Percentiles rank a stretch among this genome's conserved stretches.
Conservation (phyloP, 92 coral and sea anemone species). For the Palythoa heliodiscus region DNA sequence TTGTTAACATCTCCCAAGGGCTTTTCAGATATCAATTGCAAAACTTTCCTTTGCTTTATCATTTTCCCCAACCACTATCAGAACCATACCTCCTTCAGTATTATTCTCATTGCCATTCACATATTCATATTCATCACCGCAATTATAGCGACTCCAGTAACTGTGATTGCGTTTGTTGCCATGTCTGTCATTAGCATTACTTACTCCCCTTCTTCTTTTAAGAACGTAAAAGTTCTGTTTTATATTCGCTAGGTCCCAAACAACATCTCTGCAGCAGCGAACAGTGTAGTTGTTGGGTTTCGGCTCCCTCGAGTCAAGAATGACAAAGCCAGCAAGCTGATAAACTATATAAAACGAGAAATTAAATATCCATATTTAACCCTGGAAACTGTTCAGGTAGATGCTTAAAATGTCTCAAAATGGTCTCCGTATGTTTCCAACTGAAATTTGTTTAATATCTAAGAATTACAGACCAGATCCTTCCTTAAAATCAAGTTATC, state of each 20-base stretch:
- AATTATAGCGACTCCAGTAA: neutral
- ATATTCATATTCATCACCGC: neutral
- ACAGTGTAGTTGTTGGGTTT: slow-evolving; percentile 54
- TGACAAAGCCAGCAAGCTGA: neutral
- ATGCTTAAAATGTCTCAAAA: no score
- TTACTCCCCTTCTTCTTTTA: neutral
- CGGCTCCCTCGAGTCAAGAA: slow-evolving; percentile 45
- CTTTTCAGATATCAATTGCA: no score
- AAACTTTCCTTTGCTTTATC: no score
- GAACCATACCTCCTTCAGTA: neutral
- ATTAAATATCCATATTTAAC: neutral
- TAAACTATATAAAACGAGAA: slow-evolving; percentile 1
- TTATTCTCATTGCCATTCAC: neutral
- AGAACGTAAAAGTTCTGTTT: no score
- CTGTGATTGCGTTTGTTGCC: neutral
- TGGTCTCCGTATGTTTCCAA: no score
- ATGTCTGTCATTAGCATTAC: neutral
- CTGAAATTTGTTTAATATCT: no score
- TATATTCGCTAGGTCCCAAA: slow-evolving; percentile 35
- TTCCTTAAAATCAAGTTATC: no score
- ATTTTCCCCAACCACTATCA: no score
- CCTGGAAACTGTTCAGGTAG: slow-evolving; percentile 24
- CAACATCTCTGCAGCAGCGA: slow-evolving; percentile 21
- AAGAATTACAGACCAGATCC: no score
- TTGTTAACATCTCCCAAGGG: no score